Evolutionary conservation across 2,113 vertebrate species (phyloP), one percentile per base, ranked within the genome.

Genomic region (Collichthys lucidus): DNA sequence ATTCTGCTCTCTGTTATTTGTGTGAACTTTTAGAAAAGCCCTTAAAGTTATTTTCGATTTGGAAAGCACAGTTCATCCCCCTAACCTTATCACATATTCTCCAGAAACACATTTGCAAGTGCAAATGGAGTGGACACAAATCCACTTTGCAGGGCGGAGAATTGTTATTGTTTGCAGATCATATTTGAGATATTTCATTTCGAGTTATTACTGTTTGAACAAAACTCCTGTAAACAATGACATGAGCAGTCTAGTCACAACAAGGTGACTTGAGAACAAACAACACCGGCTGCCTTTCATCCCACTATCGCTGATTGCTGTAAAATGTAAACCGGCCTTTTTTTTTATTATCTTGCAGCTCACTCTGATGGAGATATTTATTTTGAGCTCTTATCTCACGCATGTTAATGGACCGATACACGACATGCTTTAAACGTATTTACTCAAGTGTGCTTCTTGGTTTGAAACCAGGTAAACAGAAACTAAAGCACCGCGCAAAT

Each of bases 201-300:
- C 42, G 63, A 72, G 4, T 35, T 8, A 20, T 46, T 44, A 1
- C 24, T 29, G 17, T 72, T 68, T 8, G 62, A 74, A 53, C 31
- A 63, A 49, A 44, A 26, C 2, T 44, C 3, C 50, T 46, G 53
- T 72, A 29, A 73, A 29, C 73, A 9, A 2, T 26, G 19, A 55
- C 35, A 35, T 47, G 19, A 44, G 40, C 20, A 2, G 4, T 65
- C 4, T 4, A 14, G 68, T 67, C 57, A 59, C 31, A 67, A 50
- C 71, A 71, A 67, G 42, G 61, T 66, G 70, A 70, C 67, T 53
- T 5, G 22, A 17, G 16, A 49, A 47, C 62, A 11, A 66, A 22
- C 29, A 60, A 66, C 44, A 47, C 3, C 3, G 2, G 9, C 71
- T 22, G 12, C 15, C 4, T 80, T 69, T 20, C 26, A 56, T 53